Conservation (phyloP, 2,888 invertebrate genomes). For the Andrena chrysosceles region DNA sequence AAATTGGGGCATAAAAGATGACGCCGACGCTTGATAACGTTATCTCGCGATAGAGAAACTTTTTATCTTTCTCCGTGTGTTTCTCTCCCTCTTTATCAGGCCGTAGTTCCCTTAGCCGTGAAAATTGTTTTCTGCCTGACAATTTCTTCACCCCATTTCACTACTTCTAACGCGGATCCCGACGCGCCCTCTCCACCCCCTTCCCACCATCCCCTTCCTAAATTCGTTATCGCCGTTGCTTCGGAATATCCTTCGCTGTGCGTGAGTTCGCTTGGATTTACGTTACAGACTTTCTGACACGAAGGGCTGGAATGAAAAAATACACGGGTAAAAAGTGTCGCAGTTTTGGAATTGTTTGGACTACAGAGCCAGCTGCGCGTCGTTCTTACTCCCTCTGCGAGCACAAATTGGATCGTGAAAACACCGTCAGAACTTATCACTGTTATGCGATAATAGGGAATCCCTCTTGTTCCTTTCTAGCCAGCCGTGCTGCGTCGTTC, state of each 20-base stretch:
- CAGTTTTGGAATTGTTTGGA: conserved; percentile 14
- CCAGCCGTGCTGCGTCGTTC: conserved; percentile 22
- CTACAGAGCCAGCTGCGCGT: conserved; percentile 7
- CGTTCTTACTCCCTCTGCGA: background rate
- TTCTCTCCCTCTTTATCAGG: conserved; percentile 55
- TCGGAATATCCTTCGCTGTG: background rate
- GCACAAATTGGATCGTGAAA: conserved; percentile 62
- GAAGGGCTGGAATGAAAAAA: background rate
- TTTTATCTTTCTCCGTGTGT: conserved; percentile 63
- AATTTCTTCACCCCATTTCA: conserved; percentile 21
- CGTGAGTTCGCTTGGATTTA: background rate
- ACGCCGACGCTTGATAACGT: conserved; percentile 74
- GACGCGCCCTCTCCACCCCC: background rate
- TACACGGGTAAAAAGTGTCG: too few species aligned
- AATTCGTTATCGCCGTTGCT: conserved; percentile 1
- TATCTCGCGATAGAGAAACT: conserved; percentile 74
- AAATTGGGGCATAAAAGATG: conserved; percentile 78
- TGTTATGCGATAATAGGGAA: conserved; percentile 48
- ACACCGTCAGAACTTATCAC: conserved; percentile 45
- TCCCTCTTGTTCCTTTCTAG: conserved; percentile 33
- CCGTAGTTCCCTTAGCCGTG: conserved; percentile 26
- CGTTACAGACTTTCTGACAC: background rate
- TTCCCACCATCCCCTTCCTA: too few species aligned
- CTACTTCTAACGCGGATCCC: conserved; percentile 9
- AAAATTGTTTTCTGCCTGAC: conserved; percentile 65